phyloP scores from a whole-genome alignment of 2,797 vertebrate species.

The Aeoliscus strigatus region DNA sequence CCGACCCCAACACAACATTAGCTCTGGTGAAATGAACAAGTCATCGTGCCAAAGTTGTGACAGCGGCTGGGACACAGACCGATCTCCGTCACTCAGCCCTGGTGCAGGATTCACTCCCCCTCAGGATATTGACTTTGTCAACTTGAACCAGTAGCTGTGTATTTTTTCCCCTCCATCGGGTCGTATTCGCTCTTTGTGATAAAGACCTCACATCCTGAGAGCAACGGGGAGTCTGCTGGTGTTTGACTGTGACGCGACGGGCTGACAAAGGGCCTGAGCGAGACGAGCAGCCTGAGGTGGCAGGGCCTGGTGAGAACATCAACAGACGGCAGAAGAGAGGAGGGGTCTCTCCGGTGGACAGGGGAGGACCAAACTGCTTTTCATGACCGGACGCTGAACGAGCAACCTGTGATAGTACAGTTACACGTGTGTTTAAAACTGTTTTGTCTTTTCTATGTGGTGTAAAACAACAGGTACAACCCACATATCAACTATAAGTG shows the following conservation, averaged over 20 bases:
- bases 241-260: constrained; percentile 35
- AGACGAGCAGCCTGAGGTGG: constrained; percentile 20
- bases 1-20: constrained; percentile 44
- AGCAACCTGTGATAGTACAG: constrained; percentile 6
- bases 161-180: no score
- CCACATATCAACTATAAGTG: no score
- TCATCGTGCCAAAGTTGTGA: constrained; percentile 48
- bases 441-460: neutral
- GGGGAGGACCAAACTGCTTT: constrained; percentile 20
- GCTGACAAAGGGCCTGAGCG: constrained; percentile 24
- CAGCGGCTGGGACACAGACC: constrained; percentile 40
- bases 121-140: no score
- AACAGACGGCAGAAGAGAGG: constrained; percentile 34
- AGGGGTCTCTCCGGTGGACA: constrained; percentile 27
- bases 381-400: constrained; percentile 1
- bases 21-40: constrained; percentile 63
- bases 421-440: constrained; percentile 1
- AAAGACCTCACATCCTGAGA: constrained; percentile 14
- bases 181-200: constrained; percentile 15
- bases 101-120: no score
- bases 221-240: constrained; percentile 4
- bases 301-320: constrained; percentile 29
- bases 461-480: no score
- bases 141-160: no score
- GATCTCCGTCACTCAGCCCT: neutral